Evolutionary conservation across 2,888 invertebrate species (phyloP).

Genomic region (Lochmaea capreae): DNA sequence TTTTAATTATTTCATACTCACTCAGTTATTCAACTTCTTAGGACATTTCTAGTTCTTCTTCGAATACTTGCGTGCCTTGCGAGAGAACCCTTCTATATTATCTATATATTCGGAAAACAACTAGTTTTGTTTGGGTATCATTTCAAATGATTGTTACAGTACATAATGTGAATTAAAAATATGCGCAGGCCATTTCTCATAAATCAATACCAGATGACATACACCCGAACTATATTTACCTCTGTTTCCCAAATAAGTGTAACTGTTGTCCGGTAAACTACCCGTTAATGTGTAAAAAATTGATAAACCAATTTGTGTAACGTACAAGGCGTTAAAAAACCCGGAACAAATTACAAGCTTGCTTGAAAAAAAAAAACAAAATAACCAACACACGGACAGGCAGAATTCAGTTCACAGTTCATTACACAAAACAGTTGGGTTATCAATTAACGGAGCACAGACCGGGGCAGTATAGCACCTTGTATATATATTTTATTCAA

Average conservation of each 20-base stretch:
- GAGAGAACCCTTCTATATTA: too few relatives aligned
- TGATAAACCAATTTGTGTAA: slow-evolving; percentile 38
- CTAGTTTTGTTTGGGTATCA: too few relatives aligned
- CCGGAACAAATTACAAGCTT: slow-evolving; percentile 41
- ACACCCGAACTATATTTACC: neutral
- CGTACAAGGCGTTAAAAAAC: slow-evolving; percentile 41
- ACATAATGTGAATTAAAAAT: too few relatives aligned
- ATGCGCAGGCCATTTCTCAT: too few relatives aligned
- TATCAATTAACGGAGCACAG: slow-evolving; percentile 54
- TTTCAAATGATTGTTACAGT: too few relatives aligned
- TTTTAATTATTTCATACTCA: too few relatives aligned
- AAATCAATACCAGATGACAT: too few relatives aligned
- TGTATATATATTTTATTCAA: slow-evolving; percentile 56
- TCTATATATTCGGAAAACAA: too few relatives aligned
- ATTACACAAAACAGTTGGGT: slow-evolving; percentile 59
- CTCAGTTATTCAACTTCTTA: too few relatives aligned
- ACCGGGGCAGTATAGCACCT: slow-evolving; percentile 54
- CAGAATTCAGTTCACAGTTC: slow-evolving; percentile 53
- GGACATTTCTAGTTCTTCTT: too few relatives aligned
- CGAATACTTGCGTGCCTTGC: too few relatives aligned
- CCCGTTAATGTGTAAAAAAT: slow-evolving; percentile 32
- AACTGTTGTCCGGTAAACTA: slow-evolving; percentile 17
- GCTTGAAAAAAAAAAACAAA: slow-evolving; percentile 24
- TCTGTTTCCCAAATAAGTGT: slow-evolving; percentile 1
- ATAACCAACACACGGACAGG: slow-evolving; percentile 38